Evolutionary conservation across 2,888 invertebrate species (phyloP), one percentile per base, ranked within the genome.

Genomic region (Matsumyia berberina): DNA sequence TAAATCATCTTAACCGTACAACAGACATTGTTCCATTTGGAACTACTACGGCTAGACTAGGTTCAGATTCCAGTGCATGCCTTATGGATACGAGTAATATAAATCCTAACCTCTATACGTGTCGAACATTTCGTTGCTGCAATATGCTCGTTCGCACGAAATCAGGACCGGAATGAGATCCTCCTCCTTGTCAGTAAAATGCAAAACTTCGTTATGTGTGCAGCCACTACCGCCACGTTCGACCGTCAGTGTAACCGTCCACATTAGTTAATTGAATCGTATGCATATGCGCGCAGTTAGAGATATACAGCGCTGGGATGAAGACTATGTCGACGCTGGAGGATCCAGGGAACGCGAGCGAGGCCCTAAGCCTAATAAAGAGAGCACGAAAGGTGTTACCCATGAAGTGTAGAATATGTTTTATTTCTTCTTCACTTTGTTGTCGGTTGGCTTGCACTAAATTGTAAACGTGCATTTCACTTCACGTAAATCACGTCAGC

Each of bases 391-490:
- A 85, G 85, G 85, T 85, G 85, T 85, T 85, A 85, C 80, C 85
- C 74, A 80, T 85, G 85, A 85, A 80, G 85, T 85, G 85, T 80
- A 76, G 85, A 74, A 85, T 80, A 85, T 85, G 85, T 85, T 85
- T 85, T 85, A 85, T 85, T 85, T 85, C 85, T 76, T 85, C 85
- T 80, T 85, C 85, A 85, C 80, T 80, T 80, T 80, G 85, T 76
- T 85, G 85, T 80, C 74, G 85, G 74, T 74, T 69, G 74, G 80
- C 80, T 85, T 85, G 85, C 85, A 85, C 85, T 85, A 85, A 85
- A 85, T 85, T 85, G 85, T 85, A 85, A 85, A 85, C 85, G 85
- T 85, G 85, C 85, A 85, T 85, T 85, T 85, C 85, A 85, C 85
- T 85, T 80, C 80, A 85, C 85, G 85, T 85, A 85, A 85, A 85